Evolutionary conservation across 2,113 vertebrate species (phyloP), one percentile per base, ranked within the genome.

Genomic region (Neogobius melanostomus): DNA sequence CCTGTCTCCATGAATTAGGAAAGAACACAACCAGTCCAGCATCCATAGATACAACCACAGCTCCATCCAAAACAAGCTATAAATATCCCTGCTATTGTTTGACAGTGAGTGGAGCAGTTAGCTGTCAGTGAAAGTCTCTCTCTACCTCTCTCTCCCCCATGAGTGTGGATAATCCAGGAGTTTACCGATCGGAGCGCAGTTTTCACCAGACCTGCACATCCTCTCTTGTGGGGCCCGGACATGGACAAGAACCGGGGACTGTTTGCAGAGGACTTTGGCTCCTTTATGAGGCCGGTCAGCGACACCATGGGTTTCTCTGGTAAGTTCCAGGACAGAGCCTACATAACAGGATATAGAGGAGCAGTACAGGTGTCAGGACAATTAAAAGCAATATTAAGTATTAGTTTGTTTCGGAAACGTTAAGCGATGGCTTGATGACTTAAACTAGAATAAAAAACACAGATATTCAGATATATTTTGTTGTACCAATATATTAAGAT

Each of bases 161-260:
- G 92, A 95, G 91, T 83, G 89, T 70, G 77, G 92, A 85, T 84
- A 92, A 94, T 75, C 94, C 93, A 9, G 90, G 94, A 84, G 94
- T 92, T 82, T 96, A 93, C 91, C 88, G 90, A 92, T 93, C 94
- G 77, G 93, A 95, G 92, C 88, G 83, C 80, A 93, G 92, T 87
- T 94, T 94, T 83, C 92, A 93, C 63, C 94, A 94, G 84, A 93
- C 92, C 11, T 91, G 87, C 5, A 92, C 92, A 17, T 93, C 84
- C 2, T 92, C 91, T 7, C 92, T 69, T 85, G 92, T 74, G 80
- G 87, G 92, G 93, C 74, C 92, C 93, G 4, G 89, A 93, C 92
- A 98, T 98, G 97, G 97, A 99, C 87, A 97, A 96, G 84, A 90
- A 92, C 74, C 74, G 92, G 77, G 94, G 95, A 69, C 86, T 97